phyloP scores from a whole-genome alignment of 2,888 invertebrate species.

The Glyphotaelius pellucidus region DNA sequence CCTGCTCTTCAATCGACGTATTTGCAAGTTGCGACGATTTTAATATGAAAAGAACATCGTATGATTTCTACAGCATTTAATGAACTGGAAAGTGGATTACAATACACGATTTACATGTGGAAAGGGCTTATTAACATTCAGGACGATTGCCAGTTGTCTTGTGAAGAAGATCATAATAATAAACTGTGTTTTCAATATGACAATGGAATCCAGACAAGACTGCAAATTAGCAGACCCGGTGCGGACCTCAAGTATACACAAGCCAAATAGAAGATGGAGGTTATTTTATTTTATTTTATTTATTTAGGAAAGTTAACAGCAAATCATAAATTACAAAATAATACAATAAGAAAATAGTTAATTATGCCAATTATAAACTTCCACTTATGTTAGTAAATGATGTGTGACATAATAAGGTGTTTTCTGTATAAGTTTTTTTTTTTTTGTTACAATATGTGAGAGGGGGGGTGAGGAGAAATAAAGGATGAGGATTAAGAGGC shows the following conservation, averaged over 20 bases:
- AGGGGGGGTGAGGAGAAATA: no score
- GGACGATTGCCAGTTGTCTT: neutral
- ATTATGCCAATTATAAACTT: no score
- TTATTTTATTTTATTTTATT: no score
- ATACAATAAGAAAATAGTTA: no score
- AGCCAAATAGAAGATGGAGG: neutral
- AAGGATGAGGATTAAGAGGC: no score
- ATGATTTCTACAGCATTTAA: neutral
- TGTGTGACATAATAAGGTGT: no score
- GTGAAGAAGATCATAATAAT: neutral
- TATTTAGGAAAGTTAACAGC: no score
- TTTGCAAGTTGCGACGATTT: neutral
- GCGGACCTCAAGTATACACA: neutral
- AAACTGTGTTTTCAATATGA: conserved; percentile 4
- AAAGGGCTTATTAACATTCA: conserved; percentile 25
- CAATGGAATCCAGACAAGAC: neutral
- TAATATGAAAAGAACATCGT: conserved; percentile 15
- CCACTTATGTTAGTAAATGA: no score
- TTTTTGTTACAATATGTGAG: no score
- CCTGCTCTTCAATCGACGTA: neutral
- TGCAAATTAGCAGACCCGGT: neutral
- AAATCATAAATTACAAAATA: no score
- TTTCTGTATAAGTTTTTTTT: no score
- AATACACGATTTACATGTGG: neutral
- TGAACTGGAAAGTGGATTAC: conserved; percentile 26